Percentiles rank a stretch among this genome's conserved stretches.
These are phyloP conservation scores for Siniperca knerii DNA, from an alignment of 2,113 vertebrate species.

Conservation along the genomic window DNA sequence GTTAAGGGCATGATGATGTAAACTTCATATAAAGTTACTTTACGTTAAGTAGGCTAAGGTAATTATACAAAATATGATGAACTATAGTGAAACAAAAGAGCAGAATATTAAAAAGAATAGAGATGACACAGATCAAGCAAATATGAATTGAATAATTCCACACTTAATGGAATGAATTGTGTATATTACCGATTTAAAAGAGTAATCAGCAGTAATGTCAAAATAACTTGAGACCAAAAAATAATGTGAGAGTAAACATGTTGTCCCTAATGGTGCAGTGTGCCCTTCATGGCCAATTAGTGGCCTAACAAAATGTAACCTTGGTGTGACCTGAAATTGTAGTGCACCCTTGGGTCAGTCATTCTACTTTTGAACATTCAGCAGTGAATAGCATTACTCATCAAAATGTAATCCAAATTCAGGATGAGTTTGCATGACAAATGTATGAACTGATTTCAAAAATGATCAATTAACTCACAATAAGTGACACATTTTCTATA, in stretches of 20 bases:
- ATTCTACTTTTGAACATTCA: not conserved
- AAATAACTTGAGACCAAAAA: conserved; percentile 42
- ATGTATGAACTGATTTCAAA: not conserved
- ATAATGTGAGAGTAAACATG: conserved; percentile 52
- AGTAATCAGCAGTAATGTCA: not conserved
- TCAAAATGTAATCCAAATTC: not conserved
- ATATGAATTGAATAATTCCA: not conserved
- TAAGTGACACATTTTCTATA: not conserved
- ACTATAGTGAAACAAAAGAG: not conserved
- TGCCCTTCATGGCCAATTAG: conserved; percentile 64
- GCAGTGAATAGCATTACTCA: conserved; percentile 3
- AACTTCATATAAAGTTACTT: not conserved
- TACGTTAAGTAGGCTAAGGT: not conserved
- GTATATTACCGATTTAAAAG: not conserved
- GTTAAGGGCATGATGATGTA: not conserved
- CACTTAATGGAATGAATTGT: not conserved
- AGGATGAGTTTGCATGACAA: not conserved
- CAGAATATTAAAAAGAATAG: not conserved
- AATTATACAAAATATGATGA: not conserved
- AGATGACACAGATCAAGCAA: not conserved
- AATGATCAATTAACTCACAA: not conserved
- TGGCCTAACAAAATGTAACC: conserved; percentile 32
- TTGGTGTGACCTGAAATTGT: conserved; percentile 13
- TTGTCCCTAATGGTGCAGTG: conserved; percentile 33
- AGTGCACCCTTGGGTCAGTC: conserved; percentile 17